Evolutionary conservation across 1,140 invertebrate species (phyloP).

Genomic region (Ctenoplectra terminalis): DNA sequence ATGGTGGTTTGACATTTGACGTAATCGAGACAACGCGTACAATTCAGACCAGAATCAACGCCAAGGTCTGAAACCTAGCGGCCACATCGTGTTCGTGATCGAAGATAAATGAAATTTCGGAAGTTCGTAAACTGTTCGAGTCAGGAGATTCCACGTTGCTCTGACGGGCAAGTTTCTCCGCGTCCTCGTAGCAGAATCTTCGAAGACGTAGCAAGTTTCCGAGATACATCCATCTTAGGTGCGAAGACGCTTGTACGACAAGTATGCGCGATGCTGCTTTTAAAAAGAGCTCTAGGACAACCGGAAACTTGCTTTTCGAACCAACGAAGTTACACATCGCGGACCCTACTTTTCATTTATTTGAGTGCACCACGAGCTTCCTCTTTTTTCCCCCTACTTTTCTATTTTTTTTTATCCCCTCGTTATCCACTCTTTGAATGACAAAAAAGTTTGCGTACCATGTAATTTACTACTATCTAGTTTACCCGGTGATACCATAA

Average conservation of each 20-base stretch:
- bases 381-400: neutral
- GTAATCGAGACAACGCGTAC: slow-evolving; percentile 45
- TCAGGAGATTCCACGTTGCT: neutral
- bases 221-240: slow-evolving; percentile 26
- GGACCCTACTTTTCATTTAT: slow-evolving; percentile 1
- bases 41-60: neutral
- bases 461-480: neutral
- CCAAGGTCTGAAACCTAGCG: neutral
- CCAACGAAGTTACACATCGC: neutral
- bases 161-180: slow-evolving; percentile 10
- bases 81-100: neutral
- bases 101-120: slow-evolving; percentile 42
- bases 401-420: neutral
- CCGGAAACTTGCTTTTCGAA: neutral
- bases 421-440: neutral
- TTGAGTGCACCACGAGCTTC: neutral
- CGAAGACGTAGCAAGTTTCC: slow-evolving; percentile 1
- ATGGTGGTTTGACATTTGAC: slow-evolving; percentile 72
- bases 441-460: neutral
- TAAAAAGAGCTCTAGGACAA: neutral
- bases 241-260: slow-evolving; percentile 5
- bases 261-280: neutral
- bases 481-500: neutral
- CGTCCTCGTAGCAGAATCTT: neutral
- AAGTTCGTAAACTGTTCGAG: neutral